A percentile compares a stretch with the other conserved stretches of the same genome.
Conservation (phyloP, 2,888 invertebrate genomes). For the Synergus japonicus region DNA sequence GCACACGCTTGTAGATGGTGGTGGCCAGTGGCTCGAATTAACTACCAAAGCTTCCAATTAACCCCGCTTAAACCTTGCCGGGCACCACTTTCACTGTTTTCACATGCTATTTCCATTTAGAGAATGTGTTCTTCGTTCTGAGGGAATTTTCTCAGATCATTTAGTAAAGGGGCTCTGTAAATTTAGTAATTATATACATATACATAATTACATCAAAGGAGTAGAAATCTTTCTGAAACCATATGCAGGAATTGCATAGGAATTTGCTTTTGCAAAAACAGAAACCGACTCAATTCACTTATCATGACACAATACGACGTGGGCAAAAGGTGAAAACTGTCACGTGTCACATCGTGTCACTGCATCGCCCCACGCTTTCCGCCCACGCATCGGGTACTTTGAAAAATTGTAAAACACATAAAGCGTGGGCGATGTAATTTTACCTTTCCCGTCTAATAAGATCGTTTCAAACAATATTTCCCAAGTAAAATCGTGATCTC, state of each 20-base stretch:
- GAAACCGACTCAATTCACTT: neutral
- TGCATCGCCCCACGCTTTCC: neutral
- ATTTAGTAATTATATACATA: no score
- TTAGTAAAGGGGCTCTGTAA: neutral
- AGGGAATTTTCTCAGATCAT: neutral
- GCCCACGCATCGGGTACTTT: neutral
- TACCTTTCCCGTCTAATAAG: neutral
- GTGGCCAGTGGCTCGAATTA: conserved; percentile 61
- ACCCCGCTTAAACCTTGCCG: conserved; percentile 45
- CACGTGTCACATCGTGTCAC: neutral
- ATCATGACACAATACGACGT: neutral
- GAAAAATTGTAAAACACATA: neutral
- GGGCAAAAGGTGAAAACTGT: conserved; percentile 3
- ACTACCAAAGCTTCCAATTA: conserved; percentile 64
- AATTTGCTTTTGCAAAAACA: neutral
- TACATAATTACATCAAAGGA: neutral
- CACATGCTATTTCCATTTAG: neutral
- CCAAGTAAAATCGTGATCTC: neutral
- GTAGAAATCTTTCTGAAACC: neutral
- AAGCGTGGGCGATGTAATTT: neutral
- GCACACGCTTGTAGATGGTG: conserved; percentile 53
- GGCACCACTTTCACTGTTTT: neutral
- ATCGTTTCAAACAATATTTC: neutral
- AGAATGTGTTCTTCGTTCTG: neutral
- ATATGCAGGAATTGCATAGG: neutral